phyloP scores from a whole-genome alignment of 1,140 invertebrate genomes.

The Chironomus striatipennis region DNA sequence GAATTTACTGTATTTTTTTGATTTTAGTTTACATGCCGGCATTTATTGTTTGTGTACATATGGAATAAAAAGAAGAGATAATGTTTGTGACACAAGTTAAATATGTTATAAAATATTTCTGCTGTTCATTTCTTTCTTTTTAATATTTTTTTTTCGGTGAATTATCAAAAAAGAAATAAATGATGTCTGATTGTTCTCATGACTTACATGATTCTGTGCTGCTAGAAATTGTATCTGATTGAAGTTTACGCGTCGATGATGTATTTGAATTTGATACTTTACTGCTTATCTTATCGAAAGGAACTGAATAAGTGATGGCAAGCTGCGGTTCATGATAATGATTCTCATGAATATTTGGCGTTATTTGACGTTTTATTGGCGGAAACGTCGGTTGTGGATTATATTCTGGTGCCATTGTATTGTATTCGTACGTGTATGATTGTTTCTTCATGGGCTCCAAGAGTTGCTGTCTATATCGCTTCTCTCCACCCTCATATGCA shows the following conservation, averaged over 20 bases:
- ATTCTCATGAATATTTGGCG: slow-evolving; percentile 18
- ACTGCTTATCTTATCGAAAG: slow-evolving; percentile 3
- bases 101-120: too few relatives aligned
- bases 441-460: background rate
- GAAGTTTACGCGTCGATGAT: slow-evolving; percentile 12
- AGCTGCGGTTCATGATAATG: slow-evolving; percentile 20
- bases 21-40: too few relatives aligned
- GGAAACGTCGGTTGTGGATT: slow-evolving; percentile 5
- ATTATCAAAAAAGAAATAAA: background rate
- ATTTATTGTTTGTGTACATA: too few relatives aligned
- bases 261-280: slow-evolving; percentile 13
- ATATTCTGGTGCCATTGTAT: slow-evolving; percentile 5
- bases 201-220: slow-evolving; percentile 14
- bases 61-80: background rate
- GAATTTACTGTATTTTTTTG: background rate
- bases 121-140: background rate
- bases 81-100: background rate
- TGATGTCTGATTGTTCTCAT: background rate
- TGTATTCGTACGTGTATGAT: background rate
- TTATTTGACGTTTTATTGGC: background rate
- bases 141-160: background rate
- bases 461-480: background rate
- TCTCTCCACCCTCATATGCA: background rate
- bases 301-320: slow-evolving; percentile 13
- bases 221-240: slow-evolving; percentile 20